phyloP scores from a whole-genome alignment of 2,113 vertebrate genomes.

The Grammomys dolichurus region DNA sequence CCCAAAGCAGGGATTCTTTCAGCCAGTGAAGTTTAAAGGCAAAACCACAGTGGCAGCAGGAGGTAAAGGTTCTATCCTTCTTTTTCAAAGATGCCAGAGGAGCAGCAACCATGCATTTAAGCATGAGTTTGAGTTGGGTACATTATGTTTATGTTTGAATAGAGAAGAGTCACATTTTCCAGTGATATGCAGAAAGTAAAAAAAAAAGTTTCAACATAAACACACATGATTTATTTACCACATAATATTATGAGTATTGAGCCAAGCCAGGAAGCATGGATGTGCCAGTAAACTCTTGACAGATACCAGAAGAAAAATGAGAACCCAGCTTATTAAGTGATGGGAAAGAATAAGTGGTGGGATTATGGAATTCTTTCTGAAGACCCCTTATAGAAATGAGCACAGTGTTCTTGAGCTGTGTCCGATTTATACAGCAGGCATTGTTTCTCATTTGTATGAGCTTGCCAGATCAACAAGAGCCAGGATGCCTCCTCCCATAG shows the following conservation, averaged over 20 bases:
- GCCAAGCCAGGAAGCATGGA: constrained; percentile 72
- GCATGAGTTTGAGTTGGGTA: constrained; percentile 25
- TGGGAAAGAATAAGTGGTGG: constrained; percentile 59
- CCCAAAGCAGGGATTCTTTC: constrained; percentile 65
- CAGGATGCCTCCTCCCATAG: constrained; percentile 7
- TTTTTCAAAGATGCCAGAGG: constrained; percentile 58
- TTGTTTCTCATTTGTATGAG: constrained; percentile 54
- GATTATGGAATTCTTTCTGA: constrained; percentile 70
- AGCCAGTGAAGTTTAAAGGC: constrained; percentile 63
- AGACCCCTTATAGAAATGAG: constrained; percentile 25
- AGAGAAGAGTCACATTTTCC: constrained; percentile 70
- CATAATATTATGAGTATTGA: constrained; percentile 76
- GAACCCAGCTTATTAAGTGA: constrained; percentile 72
- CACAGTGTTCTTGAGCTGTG: constrained; percentile 54
- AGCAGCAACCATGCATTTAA: constrained; percentile 33
- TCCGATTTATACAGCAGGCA: constrained; percentile 39
- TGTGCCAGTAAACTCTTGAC: constrained; percentile 71
- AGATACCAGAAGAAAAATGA: constrained; percentile 77
- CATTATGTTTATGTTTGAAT: constrained; percentile 49
- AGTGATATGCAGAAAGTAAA: constrained; percentile 35
- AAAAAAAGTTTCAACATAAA: constrained; percentile 77
- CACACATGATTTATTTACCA: constrained; percentile 78
- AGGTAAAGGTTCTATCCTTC: constrained; percentile 58
- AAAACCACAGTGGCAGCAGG: constrained; percentile 3
- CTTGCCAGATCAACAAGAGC: constrained; percentile 25